phyloP scores from a whole-genome alignment of 2,888 invertebrate genomes.

The Torymus texanus region DNA sequence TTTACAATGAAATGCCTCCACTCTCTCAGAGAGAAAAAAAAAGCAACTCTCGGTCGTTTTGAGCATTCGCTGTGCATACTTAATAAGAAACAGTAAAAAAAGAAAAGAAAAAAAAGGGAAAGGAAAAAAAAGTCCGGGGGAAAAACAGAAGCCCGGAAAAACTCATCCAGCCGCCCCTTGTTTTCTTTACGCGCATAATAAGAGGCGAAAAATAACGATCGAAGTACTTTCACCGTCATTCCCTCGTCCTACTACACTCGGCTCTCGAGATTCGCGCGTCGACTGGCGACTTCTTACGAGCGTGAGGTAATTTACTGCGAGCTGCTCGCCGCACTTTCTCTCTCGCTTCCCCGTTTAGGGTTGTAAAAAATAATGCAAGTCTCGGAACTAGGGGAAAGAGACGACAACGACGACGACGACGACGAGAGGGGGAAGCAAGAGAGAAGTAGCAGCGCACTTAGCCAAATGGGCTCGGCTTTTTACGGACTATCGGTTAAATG shows the following conservation, averaged over 20 bases:
- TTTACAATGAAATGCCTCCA: constrained; percentile 22
- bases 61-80: constrained; percentile 32
- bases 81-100: constrained; percentile 44
- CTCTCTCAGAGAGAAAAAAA: not conserved
- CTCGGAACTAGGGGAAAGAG: not conserved
- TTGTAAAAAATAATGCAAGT: constrained; percentile 24
- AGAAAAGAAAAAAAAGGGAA: constrained; percentile 3
- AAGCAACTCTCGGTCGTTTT: constrained; percentile 13
- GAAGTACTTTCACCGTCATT: constrained; percentile 41
- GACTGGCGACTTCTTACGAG: not conserved
- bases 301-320: constrained; percentile 34
- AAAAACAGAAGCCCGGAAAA: constrained; percentile 32
- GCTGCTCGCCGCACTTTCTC: constrained; percentile 11
- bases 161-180: constrained; percentile 11
- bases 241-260: not conserved
- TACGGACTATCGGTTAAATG: constrained; percentile 43
- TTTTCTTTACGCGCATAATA: constrained; percentile 39
- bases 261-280: constrained; percentile 17
- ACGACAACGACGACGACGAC: no score
- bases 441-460: constrained; percentile 19
- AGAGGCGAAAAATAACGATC: constrained; percentile 46
- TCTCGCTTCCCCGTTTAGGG: constrained; percentile 4
- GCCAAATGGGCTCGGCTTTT: constrained; percentile 33
- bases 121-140: not conserved
- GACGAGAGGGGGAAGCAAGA: no score